Evolutionary conservation across 2,113 vertebrate species (phyloP), one percentile per base, ranked within the genome.

Genomic region (Zeus faber): DNA sequence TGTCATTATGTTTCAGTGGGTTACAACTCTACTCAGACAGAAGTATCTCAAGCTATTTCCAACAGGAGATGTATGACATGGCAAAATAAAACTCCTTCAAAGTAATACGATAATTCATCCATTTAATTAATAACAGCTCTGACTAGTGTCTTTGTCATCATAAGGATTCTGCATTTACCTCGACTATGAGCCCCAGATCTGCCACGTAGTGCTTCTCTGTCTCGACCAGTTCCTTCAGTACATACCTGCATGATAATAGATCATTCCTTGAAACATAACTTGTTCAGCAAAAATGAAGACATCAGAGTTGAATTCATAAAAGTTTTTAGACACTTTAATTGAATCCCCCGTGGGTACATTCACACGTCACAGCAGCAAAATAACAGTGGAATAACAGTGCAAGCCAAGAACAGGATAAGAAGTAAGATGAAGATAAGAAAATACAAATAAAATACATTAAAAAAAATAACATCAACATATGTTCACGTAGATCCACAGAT

Each of bases 121-220:
- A 10, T 2, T 1, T 10, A 4, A 33, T 33, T 4, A 33, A 33
- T 7, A 10, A 9, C 31, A 9, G 31, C 31, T 2, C 31, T 33
- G 13, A 33, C 13, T 33, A 33, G 8, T 33, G 3, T 4, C 2
- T 33, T 33, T 33, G 26, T 29, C 4, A 29, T 13, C 31, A 62
- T 75, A 65, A 65, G 67, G 61, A 71, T 76, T 76, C 58, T 41
- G 43, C 26, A 10, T 74, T 87, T 88, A 96, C 94, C 92, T 95
- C 90, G 70, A 96, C 94, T 60, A 96, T 93, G 79, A 92, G 85
- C 44, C 92, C 89, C 80, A 96, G 87, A 79, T 96, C 91, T 39
- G 72, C 87, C 79, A 96, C 94, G 14, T 96, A 96, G 79, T 91
- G 82, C 81, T 92, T 92, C 85, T 96, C 94, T 10, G 94, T 96